Evolutionary conservation across 2,888 invertebrate species (phyloP), one percentile per base, ranked within the genome.

Genomic region (Polymixis flavicincta): DNA sequence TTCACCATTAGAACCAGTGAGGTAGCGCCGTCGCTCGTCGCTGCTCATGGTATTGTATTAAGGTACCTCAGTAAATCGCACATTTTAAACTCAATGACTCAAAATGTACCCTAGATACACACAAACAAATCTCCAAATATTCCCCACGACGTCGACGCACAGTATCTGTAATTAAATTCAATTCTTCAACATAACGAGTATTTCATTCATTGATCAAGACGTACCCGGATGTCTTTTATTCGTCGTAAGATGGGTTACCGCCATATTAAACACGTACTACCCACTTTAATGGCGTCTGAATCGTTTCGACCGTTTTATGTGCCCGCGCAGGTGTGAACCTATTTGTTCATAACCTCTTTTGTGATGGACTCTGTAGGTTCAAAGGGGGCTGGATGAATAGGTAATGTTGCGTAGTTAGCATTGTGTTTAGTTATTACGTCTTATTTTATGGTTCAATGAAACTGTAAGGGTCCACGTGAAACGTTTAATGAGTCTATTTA

Each of bases 191-290:
- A n/a, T 45, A 57, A 50, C 22, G 54, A 59, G n/a, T 55, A 42
- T 28, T 45, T 60, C 32, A 71, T 69, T 70, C 72, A 75, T 73
- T 80, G 72, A 80, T 68, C 25, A 70, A 75, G 72, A 75, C 67
- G 48, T 64, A 59, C 32, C 78, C 80, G 80, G 85, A 86, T 71
- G 76, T 64, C 74, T 86, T 86, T 86, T 78, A 87, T 84, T 71
- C 69, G 71, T 74, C 74, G 61, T 87, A 85, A 87, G 85, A 82
- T 79, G 80, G 68, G 74, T 64, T 66, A 68, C 80, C 55, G 55
- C 66, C 64, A 68, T 81, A 77, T 78, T 87, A 86, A 86, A 85
- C 86, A 87, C 85, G 87, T 85, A 79, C 80, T 81, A 28, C 13
- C 22, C 48, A 79, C 50, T 80, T 83, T 83, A 85, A 83, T 81